Conservation (phyloP, 2,888 invertebrate genomes). For the Catocala sponsa region DNA sequence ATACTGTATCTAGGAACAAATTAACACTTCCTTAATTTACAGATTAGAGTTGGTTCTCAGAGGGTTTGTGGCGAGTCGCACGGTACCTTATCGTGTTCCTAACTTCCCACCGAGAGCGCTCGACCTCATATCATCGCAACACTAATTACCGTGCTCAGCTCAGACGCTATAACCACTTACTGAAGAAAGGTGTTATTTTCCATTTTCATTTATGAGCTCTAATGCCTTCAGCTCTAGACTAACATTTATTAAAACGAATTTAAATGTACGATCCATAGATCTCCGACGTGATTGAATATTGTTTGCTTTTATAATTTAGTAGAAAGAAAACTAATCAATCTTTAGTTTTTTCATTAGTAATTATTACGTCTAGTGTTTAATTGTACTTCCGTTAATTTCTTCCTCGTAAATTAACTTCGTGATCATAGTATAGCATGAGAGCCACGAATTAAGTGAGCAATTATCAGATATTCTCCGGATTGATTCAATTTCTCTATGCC, state of each 20-base stretch:
- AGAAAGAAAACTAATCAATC: too few relatives aligned
- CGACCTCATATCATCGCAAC: constrained; percentile 44
- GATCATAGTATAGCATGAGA: too few relatives aligned
- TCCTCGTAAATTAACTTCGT: neutral
- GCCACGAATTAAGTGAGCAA: too few relatives aligned
- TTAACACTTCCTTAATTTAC: constrained; percentile 52
- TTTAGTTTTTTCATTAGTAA: neutral
- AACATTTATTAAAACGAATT: neutral
- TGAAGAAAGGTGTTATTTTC: constrained; percentile 24
- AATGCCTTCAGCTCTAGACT: constrained; percentile 11
- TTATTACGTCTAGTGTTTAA: neutral
- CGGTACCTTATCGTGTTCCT: constrained; percentile 57
- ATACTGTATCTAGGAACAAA: constrained; percentile 32
- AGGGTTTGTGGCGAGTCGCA: constrained; percentile 46
- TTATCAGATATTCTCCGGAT: too few relatives aligned
- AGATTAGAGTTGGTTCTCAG: constrained; percentile 32
- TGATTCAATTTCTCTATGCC: too few relatives aligned
- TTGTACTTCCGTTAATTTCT: too few relatives aligned
- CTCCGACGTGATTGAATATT: too few relatives aligned
- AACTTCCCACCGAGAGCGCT: constrained; percentile 12
- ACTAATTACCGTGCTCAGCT: constrained; percentile 48
- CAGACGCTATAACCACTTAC: constrained; percentile 32
- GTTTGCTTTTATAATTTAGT: too few relatives aligned
- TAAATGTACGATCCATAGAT: too few relatives aligned
- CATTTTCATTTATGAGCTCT: constrained; percentile 34